phyloP scores from a whole-genome alignment of 2,113 vertebrate species.

The Zingel zingel region DNA sequence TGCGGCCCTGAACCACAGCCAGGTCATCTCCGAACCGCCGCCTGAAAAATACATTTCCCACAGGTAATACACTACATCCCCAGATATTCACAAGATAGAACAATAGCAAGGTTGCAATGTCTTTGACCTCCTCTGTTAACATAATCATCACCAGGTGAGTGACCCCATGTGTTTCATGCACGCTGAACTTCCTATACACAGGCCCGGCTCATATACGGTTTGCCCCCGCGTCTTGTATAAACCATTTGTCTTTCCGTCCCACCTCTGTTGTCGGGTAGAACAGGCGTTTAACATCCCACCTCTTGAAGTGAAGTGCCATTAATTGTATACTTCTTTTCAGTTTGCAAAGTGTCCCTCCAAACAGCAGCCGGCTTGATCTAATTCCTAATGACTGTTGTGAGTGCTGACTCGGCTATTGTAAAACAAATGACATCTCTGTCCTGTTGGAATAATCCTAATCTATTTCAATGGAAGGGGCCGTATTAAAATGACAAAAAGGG shows the following conservation, averaged over 20 bases:
- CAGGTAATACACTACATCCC: constrained; percentile 63
- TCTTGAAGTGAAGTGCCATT: constrained; percentile 57
- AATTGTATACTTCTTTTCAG: constrained; percentile 57
- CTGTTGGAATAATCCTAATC: constrained; percentile 83
- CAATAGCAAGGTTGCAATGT: constrained; percentile 80
- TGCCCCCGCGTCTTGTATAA: constrained; percentile 5
- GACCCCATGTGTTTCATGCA: constrained; percentile 56
- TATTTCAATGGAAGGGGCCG: constrained; percentile 77
- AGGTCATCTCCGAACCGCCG: constrained; percentile 49
- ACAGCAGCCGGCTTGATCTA: constrained; percentile 51
- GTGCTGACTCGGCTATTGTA: constrained; percentile 75
- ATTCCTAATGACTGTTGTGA: constrained; percentile 74
- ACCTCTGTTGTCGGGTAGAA: constrained; percentile 27
- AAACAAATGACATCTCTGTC: constrained; percentile 83
- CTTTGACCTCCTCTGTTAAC: constrained; percentile 70
- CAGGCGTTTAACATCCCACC: constrained; percentile 34
- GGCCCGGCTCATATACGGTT: neutral
- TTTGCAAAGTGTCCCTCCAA: constrained; percentile 50
- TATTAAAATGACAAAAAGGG: constrained; percentile 76
- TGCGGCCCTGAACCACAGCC: constrained; percentile 37
- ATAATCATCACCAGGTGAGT: constrained; percentile 59
- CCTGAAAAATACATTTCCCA: constrained; percentile 73
- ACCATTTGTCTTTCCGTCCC: constrained; percentile 58
- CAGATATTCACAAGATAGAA: constrained; percentile 70
- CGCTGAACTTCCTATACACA: constrained; percentile 29